Evolutionary conservation across 2,113 vertebrate genomes (phyloP), one percentile per base, ranked within the genome.

Genomic region (Xenopus laevis): DNA sequence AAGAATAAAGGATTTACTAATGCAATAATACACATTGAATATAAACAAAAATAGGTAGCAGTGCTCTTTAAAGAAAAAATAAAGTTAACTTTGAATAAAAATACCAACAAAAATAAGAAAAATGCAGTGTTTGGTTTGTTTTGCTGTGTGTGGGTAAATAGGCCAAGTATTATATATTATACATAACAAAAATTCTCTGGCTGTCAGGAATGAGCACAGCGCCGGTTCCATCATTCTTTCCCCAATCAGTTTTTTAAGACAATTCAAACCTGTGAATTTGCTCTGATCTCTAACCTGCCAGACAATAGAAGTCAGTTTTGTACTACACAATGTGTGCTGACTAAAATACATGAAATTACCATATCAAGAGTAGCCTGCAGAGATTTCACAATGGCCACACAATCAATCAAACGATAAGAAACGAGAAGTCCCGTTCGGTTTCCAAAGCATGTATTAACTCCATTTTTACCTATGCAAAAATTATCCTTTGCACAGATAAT

Each of bases 401-500:
- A 74, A 44, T 47, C 64, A 74, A 30, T 46, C 64, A 50, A 47
- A 74, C 46, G 45, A 13, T 45, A 47, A 57, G 30, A 67, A 68
- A 40, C 2, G 33, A 40, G 18, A 13, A 13, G 53, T 40, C 20
- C 15, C 60, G 18, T 15, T 60, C 15, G 13, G 33, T 67, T 74
- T 50, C 23, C 17, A 47, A 60, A 33, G 44, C 5, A 15, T 20
- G 53, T 21, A 66, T 60, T 66, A 67, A 67, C 60, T 67, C 47
- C 59, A 67, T 67, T 67, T 67, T 67, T 73, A 66, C 57, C 63
- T 65, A 45, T 60, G 72, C 64, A 57, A 46, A 73, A 67, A 18
- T 3, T 10, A 13, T 47, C 27, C 11, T 74, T 67, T 59, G 47
- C 13, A 20, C 10, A 16, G 1, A 18, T 59, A 59, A 67, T 62